Evolutionary conservation across 2,113 vertebrate species (phyloP).

Genomic region (Phalacrocorax carbo): DNA sequence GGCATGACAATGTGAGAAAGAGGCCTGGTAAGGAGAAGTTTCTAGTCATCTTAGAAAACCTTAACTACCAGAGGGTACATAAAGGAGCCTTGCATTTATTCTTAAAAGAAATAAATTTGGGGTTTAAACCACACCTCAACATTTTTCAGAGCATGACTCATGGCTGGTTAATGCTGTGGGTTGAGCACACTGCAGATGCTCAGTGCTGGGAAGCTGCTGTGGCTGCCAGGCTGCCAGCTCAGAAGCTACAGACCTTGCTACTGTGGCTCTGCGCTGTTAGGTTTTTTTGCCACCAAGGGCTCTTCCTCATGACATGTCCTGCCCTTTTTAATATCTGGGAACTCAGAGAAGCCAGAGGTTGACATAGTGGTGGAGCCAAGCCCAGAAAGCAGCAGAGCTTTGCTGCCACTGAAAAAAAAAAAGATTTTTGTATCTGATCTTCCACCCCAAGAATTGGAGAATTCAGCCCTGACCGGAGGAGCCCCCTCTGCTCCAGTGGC

Average conservation of each 20-base stretch:
- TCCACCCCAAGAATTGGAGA: background rate
- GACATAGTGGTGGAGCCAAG: background rate
- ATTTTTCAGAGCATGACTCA: background rate
- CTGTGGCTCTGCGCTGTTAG: background rate
- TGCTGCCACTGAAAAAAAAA: background rate
- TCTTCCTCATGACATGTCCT: background rate
- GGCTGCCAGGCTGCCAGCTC: background rate
- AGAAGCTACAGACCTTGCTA: background rate
- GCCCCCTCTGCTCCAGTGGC: rapidly evolving
- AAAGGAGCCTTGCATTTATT: background rate
- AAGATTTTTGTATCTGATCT: background rate
- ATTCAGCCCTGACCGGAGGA: background rate
- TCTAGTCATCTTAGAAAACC: background rate
- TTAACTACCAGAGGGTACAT: background rate
- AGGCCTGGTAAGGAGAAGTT: background rate
- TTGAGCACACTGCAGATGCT: background rate
- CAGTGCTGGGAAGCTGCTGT: background rate
- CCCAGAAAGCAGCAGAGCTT: background rate
- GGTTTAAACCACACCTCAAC: background rate
- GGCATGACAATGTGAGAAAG: background rate
- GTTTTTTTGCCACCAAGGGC: background rate
- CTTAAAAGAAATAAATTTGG: background rate
- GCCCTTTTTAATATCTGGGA: background rate
- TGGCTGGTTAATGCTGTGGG: background rate
- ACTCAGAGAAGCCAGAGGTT: background rate